Percentiles rank a stretch among this genome's conserved stretches.
Conservation (phyloP, 2,113 vertebrate species). For the Bubalus kerabau region DNA sequence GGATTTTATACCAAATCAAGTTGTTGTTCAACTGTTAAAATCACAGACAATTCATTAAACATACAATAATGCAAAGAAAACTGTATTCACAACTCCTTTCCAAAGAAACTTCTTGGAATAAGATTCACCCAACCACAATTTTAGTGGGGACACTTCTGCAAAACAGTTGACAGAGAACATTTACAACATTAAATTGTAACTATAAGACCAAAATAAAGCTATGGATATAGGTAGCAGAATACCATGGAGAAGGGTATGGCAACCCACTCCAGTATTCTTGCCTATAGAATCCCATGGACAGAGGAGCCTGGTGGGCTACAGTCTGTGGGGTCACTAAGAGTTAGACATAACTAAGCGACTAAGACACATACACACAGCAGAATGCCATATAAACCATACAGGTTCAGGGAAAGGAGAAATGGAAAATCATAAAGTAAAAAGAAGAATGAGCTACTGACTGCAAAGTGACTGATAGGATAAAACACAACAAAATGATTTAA, state of each 20-base stretch:
- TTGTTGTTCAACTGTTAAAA: not conserved
- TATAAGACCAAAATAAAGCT: not conserved
- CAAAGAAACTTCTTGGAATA: not conserved
- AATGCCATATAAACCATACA: not conserved
- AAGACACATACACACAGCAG: not conserved
- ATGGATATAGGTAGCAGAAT: not conserved
- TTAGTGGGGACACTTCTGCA: not conserved
- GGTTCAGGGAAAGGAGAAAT: not conserved
- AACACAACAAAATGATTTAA: not conserved
- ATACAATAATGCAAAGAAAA: not conserved
- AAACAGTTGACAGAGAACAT: not conserved
- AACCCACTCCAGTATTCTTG: not conserved
- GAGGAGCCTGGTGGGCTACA: not conserved
- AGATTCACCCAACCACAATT: not conserved
- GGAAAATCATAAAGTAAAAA: not conserved
- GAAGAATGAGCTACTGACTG: not conserved
- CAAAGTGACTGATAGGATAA: not conserved
- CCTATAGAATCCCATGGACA: not conserved
- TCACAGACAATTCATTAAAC: not conserved
- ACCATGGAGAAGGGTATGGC: not conserved
- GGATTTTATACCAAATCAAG: not conserved
- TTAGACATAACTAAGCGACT: fast-evolving
- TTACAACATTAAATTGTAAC: not conserved
- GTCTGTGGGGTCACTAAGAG: not conserved
- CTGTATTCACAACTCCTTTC: not conserved